A percentile compares a stretch with the other conserved stretches of the same genome.
These are phyloP conservation scores for Ifrita kowaldi DNA, from an alignment of 2,113 vertebrate genomes.

Conservation along the genomic window DNA sequence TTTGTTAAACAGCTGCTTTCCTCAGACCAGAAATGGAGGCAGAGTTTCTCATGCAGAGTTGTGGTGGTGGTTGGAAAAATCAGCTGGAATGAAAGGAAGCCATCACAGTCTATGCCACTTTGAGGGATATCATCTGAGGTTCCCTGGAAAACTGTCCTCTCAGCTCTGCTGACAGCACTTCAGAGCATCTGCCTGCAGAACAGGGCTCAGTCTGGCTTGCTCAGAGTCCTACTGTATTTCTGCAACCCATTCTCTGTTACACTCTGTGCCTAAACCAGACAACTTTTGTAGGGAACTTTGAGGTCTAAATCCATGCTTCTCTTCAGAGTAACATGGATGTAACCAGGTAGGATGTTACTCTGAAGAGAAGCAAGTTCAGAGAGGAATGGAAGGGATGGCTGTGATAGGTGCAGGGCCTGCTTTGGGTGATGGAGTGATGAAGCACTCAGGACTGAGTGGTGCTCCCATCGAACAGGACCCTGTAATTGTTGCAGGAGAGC, in stretches of 20 bases:
- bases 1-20: background rate
- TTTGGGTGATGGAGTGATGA: background rate
- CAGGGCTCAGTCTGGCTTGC: background rate
- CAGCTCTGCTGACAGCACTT: background rate
- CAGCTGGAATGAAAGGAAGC: background rate
- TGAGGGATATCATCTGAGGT: background rate
- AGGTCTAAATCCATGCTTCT: too few species aligned
- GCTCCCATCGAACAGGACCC: background rate
- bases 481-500: background rate
- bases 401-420: background rate
- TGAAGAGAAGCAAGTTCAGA: background rate
- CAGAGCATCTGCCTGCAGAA: background rate
- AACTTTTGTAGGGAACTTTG: background rate
- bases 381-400: background rate
- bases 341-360: background rate
- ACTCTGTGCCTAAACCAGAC: background rate
- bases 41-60: background rate
- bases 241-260: background rate
- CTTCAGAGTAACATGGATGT: too few species aligned
- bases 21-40: background rate
- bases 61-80: background rate
- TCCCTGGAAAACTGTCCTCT: background rate
- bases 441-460: background rate
- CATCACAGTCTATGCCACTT: accelerated
- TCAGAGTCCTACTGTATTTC: background rate